Evolutionary conservation across 2,888 invertebrate species (phyloP), one percentile per base, ranked within the genome.

Genomic region (Tetrapedia diversipes): DNA sequence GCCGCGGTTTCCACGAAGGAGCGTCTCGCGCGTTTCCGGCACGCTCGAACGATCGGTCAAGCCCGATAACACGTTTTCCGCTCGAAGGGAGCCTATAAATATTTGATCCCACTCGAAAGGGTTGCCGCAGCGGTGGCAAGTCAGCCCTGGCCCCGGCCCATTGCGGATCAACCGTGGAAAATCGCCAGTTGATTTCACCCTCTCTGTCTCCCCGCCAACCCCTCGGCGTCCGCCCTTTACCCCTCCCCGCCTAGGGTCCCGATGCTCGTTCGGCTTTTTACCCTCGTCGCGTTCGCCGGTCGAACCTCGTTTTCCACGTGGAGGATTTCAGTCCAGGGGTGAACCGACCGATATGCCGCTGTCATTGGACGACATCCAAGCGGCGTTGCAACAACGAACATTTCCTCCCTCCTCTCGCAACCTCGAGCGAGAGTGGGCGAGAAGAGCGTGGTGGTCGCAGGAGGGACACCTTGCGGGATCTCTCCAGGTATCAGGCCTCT

Each of bases 321-420:
- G 65, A 68, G 63, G 75, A 61, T 64, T 76, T 47, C 71, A 71
- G 49, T 57, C n/a, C n/a, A n/a, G 59, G 67, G 77, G 84, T 86
- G 86, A 88, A 88, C 85, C 85, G 83, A 83, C 81, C 86, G 89
- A 89, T 88, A 87, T 83, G 85, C 82, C 72, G 69, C 76, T 59
- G 82, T 77, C 82, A 81, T 90, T 90, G 90, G 90, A 90, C 83
- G 65, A 78, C 78, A 85, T 90, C 90, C 90, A 90, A 90, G 73
- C 75, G 82, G 77, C 79, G 84, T 83, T 80, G 85, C 81, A 63
- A 65, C 73, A 45, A 61, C 57, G 49, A 51, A 2, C n/a, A n/a
- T n/a, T n/a, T n/a, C n/a, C n/a, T n/a, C n/a, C n/a, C n/a, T n/a
- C n/a, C n/a, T n/a, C n/a, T n/a, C n/a, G n/a, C n/a, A n/a, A n/a